These are phyloP conservation scores for Argyresthia goedartella DNA, from an alignment of 2,888 invertebrate genomes.

Conservation along the genomic window DNA sequence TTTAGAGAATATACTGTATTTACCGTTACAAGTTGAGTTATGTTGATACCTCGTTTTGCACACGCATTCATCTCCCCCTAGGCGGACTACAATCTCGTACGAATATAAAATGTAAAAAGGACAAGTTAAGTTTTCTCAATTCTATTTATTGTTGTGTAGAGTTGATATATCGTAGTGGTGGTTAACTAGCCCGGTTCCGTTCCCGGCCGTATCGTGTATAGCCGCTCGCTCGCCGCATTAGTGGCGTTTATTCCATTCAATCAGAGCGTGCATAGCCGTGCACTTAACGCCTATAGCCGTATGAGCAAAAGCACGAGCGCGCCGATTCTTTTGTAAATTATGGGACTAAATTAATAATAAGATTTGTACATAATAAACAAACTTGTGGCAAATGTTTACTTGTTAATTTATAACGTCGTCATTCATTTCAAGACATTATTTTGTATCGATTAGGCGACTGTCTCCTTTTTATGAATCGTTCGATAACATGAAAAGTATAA, in stretches of 20 bases:
- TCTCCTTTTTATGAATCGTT: constrained; percentile 33
- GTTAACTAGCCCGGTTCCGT: neutral
- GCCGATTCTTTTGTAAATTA: constrained; percentile 55
- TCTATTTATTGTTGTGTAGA: constrained; percentile 37
- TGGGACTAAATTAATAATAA: constrained; percentile 67
- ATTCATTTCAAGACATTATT: constrained; percentile 44
- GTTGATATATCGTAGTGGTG: constrained; percentile 7
- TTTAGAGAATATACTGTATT: no score
- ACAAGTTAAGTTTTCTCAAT: constrained; percentile 49
- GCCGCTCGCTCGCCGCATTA: neutral
- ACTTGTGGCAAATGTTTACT: constrained; percentile 67
- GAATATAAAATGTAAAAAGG: neutral
- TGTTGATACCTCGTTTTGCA: no score
- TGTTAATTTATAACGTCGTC: constrained; percentile 54
- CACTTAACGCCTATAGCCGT: no score
- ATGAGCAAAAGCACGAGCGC: constrained; percentile 9
- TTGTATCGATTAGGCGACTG: constrained; percentile 43
- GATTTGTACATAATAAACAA: constrained; percentile 63
- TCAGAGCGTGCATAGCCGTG: no score
- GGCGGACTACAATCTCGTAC: no score
- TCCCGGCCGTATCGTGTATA: neutral
- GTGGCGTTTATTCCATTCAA: neutral
- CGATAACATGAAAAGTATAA: constrained; percentile 32
- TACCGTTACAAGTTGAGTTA: no score
- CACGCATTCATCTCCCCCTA: no score